Evolutionary conservation across 2,113 vertebrate species (phyloP).

Genomic region (Lepus europaeus): DNA sequence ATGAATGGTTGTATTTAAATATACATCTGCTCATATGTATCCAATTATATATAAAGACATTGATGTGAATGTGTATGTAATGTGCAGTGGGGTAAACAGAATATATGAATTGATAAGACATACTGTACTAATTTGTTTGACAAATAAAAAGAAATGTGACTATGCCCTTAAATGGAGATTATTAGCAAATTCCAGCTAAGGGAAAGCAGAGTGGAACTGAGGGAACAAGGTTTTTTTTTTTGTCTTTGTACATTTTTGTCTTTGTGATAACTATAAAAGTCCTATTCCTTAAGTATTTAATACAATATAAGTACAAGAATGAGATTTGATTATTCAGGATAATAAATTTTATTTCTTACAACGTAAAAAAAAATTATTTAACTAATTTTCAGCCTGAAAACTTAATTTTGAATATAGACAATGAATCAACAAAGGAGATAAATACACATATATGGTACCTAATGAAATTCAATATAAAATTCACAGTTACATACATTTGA

Average conservation of each 20-base stretch:
- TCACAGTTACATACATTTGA: slow-evolving; percentile 56
- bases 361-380: slow-evolving; percentile 62
- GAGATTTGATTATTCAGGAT: slow-evolving; percentile 39
- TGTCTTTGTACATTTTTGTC: background rate
- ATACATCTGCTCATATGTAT: background rate
- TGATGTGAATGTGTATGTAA: background rate
- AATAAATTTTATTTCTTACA: slow-evolving; percentile 50
- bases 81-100: background rate
- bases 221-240: background rate
- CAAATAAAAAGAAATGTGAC: background rate
- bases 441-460: background rate
- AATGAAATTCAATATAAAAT: slow-evolving; percentile 46
- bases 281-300: slow-evolving; percentile 17
- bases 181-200: background rate
- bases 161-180: background rate
- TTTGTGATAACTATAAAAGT: background rate
- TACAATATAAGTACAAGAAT: background rate
- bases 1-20: background rate
- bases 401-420: slow-evolving; percentile 48
- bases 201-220: background rate
- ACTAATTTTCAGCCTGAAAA: background rate
- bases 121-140: background rate
- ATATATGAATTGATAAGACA: background rate
- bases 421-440: background rate
- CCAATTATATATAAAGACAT: background rate